These are phyloP conservation scores for Nothocercus nigrocapillus DNA, from an alignment of 2,113 vertebrate genomes.

Conservation along the genomic window DNA sequence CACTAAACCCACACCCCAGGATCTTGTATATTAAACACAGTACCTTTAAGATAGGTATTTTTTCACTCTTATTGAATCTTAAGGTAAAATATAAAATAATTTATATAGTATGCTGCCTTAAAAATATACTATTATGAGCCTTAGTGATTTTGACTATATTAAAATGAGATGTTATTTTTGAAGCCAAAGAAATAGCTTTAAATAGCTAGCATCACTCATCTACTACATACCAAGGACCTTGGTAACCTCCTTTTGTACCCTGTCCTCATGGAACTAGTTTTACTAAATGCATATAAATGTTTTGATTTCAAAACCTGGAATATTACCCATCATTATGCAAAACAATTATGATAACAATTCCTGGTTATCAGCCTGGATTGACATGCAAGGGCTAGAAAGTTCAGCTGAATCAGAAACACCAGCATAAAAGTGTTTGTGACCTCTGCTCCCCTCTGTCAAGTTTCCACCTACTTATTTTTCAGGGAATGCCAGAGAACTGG, in stretches of 20 bases:
- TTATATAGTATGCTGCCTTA: neutral
- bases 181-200: neutral
- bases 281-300: neutral
- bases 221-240: neutral
- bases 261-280: neutral
- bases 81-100: neutral
- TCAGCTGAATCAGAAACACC: neutral
- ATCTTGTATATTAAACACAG: neutral
- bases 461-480: neutral
- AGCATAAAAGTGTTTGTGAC: neutral
- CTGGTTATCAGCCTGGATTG: neutral
- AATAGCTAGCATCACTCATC: neutral
- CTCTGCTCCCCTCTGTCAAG: neutral
- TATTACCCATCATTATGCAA: neutral
- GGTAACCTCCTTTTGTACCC: neutral
- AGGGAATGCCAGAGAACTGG: neutral
- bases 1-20: neutral
- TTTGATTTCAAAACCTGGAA: neutral
- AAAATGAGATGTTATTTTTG: neutral
- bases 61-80: neutral
- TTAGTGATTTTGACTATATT: neutral
- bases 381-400: neutral
- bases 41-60: neutral
- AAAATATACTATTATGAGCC: neutral
- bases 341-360: neutral